Conservation (phyloP, 2,888 invertebrate species). For the Eristalinus sepulchralis region DNA sequence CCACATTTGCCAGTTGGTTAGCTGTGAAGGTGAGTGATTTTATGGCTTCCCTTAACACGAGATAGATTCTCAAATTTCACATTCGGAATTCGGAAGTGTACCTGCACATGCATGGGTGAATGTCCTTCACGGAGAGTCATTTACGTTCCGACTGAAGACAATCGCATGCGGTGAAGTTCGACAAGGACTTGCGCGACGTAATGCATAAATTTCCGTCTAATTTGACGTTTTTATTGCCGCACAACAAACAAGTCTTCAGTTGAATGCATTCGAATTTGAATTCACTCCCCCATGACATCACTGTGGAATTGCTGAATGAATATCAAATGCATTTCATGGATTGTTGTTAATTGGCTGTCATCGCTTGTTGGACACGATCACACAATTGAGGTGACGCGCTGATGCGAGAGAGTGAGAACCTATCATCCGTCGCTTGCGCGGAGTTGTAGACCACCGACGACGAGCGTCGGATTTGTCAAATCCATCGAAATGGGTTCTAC, state of each 20-base stretch:
- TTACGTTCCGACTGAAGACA: not conserved
- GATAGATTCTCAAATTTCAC: not conserved
- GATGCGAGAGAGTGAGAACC: constrained; percentile 13
- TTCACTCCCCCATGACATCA: constrained; percentile 17
- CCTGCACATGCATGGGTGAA: not conserved
- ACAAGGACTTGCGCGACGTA: not conserved
- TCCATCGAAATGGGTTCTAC: constrained; percentile 32
- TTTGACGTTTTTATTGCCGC: constrained; percentile 46
- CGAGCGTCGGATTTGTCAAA: constrained; percentile 32
- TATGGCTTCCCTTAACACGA: not conserved
- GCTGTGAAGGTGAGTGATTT: not conserved
- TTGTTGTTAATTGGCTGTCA: constrained; percentile 56
- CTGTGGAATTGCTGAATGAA: constrained; percentile 32
- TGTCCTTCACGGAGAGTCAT: not conserved
- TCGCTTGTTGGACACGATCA: constrained; percentile 38
- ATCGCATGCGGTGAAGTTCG: not conserved
- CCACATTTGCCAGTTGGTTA: not conserved
- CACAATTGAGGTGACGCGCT: constrained; percentile 11
- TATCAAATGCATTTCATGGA: constrained; percentile 36
- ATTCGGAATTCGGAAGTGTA: not conserved
- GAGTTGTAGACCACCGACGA: not conserved
- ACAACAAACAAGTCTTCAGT: constrained; percentile 19
- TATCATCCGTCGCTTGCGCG: not conserved
- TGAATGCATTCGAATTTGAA: constrained; percentile 14
- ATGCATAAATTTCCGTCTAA: constrained; percentile 22